Conservation (phyloP, 2,888 invertebrate genomes). For the Nomada fucata region DNA sequence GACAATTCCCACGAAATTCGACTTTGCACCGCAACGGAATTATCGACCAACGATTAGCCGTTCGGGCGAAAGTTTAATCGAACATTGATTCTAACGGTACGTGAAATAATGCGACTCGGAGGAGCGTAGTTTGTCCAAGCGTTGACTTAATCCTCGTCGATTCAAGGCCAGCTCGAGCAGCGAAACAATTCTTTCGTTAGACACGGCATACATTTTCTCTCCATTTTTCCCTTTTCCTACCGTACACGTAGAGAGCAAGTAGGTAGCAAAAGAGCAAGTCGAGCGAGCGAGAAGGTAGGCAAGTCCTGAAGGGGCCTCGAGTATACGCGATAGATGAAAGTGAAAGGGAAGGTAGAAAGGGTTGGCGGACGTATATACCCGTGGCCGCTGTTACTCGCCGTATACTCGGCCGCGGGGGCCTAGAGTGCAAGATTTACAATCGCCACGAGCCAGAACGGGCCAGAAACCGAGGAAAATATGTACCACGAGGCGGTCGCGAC, state of each 20-base stretch:
- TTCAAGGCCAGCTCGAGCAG: conserved; percentile 44
- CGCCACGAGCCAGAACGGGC: conserved; percentile 71
- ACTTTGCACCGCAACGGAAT: too few species aligned
- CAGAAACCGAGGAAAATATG: conserved; percentile 66
- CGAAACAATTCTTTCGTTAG: conserved; percentile 54
- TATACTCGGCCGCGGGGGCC: conserved; percentile 66
- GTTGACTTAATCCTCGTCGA: conserved; percentile 32
- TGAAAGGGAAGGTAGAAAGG: conserved; percentile 84
- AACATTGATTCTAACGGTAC: background rate
- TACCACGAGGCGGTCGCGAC: conserved; percentile 54
- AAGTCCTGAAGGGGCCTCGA: conserved; percentile 71
- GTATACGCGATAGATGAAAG: conserved; percentile 81
- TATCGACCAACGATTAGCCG: too few species aligned
- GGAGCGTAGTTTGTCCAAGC: conserved; percentile 1
- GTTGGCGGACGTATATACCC: conserved; percentile 76
- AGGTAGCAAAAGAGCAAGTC: conserved; percentile 47
- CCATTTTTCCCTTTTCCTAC: conserved; percentile 34
- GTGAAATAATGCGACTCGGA: background rate
- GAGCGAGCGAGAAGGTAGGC: conserved; percentile 53
- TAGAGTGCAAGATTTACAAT: conserved; percentile 76
- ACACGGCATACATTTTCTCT: conserved; percentile 49
- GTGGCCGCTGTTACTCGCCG: conserved; percentile 67
- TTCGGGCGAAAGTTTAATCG: background rate
- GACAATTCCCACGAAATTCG: background rate
- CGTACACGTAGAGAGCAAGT: conserved; percentile 80